phyloP scores from a whole-genome alignment of 2,113 vertebrate genomes.

The Calidris pygmaea region DNA sequence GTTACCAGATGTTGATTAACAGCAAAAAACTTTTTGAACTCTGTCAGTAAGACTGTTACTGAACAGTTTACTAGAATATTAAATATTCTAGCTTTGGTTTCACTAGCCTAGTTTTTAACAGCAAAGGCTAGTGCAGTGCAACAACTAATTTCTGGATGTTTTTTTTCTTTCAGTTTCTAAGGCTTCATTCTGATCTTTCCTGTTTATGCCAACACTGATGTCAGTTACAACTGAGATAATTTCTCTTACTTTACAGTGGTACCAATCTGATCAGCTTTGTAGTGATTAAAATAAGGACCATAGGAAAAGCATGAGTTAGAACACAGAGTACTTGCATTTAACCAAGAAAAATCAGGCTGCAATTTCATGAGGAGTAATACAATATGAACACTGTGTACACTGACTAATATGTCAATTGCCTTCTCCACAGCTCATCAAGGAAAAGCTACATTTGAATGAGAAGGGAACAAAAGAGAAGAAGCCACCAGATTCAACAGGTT shows the following conservation, averaged over 20 bases:
- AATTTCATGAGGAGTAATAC: neutral
- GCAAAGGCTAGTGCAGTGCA: neutral
- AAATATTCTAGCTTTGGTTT: neutral
- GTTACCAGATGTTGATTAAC: neutral
- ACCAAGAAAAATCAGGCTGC: neutral
- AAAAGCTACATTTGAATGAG: constrained; percentile 70
- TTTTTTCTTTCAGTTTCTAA: neutral
- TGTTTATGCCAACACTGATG: neutral
- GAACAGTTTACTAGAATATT: neutral
- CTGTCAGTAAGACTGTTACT: neutral
- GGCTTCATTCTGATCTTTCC: neutral
- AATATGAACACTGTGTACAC: neutral
- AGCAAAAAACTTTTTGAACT: neutral
- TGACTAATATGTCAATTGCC: neutral
- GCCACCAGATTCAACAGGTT: constrained; percentile 81
- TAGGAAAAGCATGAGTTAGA: neutral
- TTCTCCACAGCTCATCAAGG: constrained; percentile 70
- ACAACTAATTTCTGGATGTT: neutral
- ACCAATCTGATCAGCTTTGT: neutral
- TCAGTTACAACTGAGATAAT: neutral
- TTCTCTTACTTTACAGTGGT: neutral
- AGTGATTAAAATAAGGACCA: neutral
- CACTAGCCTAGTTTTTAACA: neutral
- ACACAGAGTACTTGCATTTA: neutral
- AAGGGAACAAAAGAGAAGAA: constrained; percentile 79